Base-by-base conservation (phyloP, 2,113 vertebrate genomes). In the Anhinga rufa region DNA sequence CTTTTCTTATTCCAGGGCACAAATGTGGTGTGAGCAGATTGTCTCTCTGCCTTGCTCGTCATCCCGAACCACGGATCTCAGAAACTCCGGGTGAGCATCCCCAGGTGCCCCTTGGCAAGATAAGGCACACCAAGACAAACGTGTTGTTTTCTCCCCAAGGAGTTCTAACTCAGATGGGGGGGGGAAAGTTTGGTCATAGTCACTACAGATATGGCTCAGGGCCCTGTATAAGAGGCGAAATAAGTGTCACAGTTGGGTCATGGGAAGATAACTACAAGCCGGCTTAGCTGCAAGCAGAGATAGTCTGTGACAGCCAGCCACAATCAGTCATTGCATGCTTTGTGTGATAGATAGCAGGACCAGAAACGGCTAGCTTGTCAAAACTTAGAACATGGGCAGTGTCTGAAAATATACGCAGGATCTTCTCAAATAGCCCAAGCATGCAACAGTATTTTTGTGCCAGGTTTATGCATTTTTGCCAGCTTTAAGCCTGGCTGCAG, bases 281-380 rank as follows among this genome's bases (percentile, higher is more conserved):
- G 90, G 82, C 86, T 80, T 70, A 95, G 95, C 92, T 97, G 82
- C 48, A 80, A 90, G 84, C 68, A 90, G 78, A 89, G 83, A 96
- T 93, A 95, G 91, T 32, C 42, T 58, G 78, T 80, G 89, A 93
- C 94, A 95, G 91, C 54, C 72, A 82, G 91, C 80, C 77, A 72
- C 76, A 40, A 65, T 84, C 9, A 4, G 80, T 90, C 92, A 86
- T 90, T 91, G 76, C 15, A 12, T 64, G 72, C 80, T 75, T 92
- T 75, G 48, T 65, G 65, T 89, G 94, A 83, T 9, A 94, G 88
- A 93, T 66, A 97, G 82, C 92, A 82, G 70, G 74, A 61, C 74
- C 58, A 96, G 84, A 95, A 83, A 68, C 51, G 94, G 82, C 32
- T 16, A 72, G 75, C 66, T 93, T 78, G 46, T 81, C 92, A 91